Evolutionary conservation across 2,113 vertebrate genomes (phyloP), one percentile per base, ranked within the genome.

Genomic region (Dicentrarchus labrax): DNA sequence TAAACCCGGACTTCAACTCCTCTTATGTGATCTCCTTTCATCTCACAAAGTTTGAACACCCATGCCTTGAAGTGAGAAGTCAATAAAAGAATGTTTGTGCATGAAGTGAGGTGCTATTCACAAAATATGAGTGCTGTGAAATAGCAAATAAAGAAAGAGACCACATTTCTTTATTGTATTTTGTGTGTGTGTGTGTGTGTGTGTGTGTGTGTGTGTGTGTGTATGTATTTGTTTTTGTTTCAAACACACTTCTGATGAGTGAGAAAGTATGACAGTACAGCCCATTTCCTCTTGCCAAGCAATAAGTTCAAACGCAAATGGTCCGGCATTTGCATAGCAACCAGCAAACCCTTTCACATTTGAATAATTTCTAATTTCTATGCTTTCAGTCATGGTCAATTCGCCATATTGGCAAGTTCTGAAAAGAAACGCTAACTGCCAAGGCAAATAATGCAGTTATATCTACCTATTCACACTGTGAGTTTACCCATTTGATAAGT

Each of bases 291-390:
- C 72, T 74, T 84, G 54, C 68, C 66, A 61, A 76, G 45, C 39
- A 67, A 69, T 56, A 43, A 57, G 68, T 78, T 86, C 76, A 91
- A 77, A 82, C 74, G 67, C 41, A 71, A 87, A 86, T 41, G 70
- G 56, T 24, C 41, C 57, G 4, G 6, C 41, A 86, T 89, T 91
- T 78, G 77, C 87, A 88, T 83, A 77, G 51, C 16, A 54, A 76
- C 85, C 51, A 62, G 22, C 43, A 89, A 76, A 41, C 60, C 30
- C 22, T 70, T 65, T 86, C 74, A 72, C 61, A 92, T 93, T 93
- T 91, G 89, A 93, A 94, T 92, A 89, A 94, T 93, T 89, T 93
- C 88, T 88, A 15, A 91, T 94, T 94, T 89, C 89, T 91, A 90
- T 92, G 87, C 92, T 88, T 88, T 91, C 88, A 82, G 72, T 90